A percentile compares a stretch with the other conserved stretches of the same genome.
phyloP scores from a whole-genome alignment of 2,888 invertebrate species.

The Pristionchus maxplancki region DNA sequence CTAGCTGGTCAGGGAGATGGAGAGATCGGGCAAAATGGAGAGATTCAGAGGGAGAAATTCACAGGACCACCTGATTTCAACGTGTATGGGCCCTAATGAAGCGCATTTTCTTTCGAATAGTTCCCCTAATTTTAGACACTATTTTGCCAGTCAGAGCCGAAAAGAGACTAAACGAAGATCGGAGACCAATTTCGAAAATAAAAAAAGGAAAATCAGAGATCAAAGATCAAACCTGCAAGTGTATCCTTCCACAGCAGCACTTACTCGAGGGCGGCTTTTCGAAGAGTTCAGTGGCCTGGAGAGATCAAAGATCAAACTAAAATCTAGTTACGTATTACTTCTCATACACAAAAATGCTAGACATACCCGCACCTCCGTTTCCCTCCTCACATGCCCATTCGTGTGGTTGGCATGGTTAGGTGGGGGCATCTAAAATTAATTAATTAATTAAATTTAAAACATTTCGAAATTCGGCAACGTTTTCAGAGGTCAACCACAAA shows the following conservation, averaged over 20 bases:
- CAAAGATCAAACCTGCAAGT: slow-evolving; percentile 20
- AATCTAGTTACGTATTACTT: background rate
- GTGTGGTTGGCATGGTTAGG: background rate
- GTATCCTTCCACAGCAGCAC: slow-evolving; percentile 44
- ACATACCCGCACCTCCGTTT: background rate
- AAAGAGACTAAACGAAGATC: background rate
- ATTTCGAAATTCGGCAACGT: background rate
- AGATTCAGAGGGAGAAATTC: background rate
- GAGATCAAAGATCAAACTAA: slow-evolving; percentile 14
- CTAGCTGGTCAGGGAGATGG: background rate
- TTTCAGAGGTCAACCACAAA: background rate
- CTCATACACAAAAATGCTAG: background rate
- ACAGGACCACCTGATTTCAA: background rate
- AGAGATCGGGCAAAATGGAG: background rate
- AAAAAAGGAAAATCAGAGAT: background rate
- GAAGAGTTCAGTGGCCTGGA: slow-evolving; percentile 34
- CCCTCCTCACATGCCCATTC: slow-evolving; percentile 7
- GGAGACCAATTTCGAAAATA: background rate
- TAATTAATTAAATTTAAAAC: background rate
- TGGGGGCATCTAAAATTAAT: background rate
- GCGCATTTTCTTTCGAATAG: background rate
- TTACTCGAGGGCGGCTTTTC: slow-evolving; percentile 33
- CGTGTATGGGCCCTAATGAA: background rate
- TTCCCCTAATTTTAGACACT: background rate
- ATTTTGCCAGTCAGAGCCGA: background rate